A percentile compares a stretch with the other conserved stretches of the same genome.
Evolutionary conservation across 2,113 vertebrate species (phyloP).

Genomic region (Mirza zaza): DNA sequence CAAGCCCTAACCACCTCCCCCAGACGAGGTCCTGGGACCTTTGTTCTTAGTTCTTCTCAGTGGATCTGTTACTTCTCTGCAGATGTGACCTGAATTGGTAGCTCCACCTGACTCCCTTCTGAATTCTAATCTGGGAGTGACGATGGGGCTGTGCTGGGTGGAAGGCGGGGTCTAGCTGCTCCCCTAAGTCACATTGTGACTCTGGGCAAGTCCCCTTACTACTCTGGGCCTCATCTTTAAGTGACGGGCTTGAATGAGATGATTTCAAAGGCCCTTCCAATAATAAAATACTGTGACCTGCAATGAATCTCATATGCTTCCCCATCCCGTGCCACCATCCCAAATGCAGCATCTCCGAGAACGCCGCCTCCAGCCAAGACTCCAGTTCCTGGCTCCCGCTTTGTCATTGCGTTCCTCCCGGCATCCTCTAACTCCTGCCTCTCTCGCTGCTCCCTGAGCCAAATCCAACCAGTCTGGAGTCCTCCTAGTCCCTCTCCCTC

Average conservation of each 20-base stretch:
- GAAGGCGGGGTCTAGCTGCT: neutral
- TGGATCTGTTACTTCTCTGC: neutral
- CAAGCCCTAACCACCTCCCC: neutral
- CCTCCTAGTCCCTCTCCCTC: neutral
- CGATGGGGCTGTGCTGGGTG: neutral
- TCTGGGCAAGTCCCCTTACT: neutral
- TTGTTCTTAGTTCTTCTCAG: neutral
- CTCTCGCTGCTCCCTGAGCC: neutral
- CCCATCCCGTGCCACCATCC: neutral
- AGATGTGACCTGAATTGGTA: neutral
- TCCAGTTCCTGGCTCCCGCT: neutral
- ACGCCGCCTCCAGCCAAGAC: rapidly evolving
- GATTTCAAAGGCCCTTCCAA: neutral
- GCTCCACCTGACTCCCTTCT: neutral
- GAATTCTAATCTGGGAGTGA: neutral
- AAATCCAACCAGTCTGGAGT: neutral
- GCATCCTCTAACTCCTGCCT: neutral
- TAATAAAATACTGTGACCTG: neutral
- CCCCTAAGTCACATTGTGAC: neutral
- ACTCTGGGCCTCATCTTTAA: neutral
- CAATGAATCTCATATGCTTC: no score
- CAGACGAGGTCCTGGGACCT: neutral
- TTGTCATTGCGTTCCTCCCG: neutral
- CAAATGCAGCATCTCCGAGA: neutral
- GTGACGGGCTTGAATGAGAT: neutral